A percentile compares a stretch with the other conserved stretches of the same genome.
Evolutionary conservation across 1,140 invertebrate species (phyloP).

Genomic region (Brachionus rotundiformis): DNA sequence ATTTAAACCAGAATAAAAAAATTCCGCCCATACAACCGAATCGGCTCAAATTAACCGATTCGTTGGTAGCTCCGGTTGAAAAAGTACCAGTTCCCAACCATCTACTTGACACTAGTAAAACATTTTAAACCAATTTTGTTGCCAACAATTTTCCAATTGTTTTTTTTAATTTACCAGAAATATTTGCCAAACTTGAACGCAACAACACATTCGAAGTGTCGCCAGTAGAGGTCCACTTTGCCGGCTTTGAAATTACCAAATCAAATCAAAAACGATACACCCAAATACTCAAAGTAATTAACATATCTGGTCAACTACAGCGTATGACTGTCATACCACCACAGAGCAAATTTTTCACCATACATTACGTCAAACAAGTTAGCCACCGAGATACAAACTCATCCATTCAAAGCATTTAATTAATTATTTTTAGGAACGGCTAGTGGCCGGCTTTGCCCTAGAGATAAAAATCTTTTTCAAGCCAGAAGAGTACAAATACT

Average conservation of each 20-base stretch:
- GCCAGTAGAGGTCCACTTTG: slow-evolving; percentile 61
- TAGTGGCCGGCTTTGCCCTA: slow-evolving; percentile 53
- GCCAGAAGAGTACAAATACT: slow-evolving; percentile 64
- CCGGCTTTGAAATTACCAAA: slow-evolving; percentile 60
- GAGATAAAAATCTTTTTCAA: slow-evolving; percentile 61
- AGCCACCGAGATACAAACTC: not conserved
- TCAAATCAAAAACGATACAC: slow-evolving; percentile 54
- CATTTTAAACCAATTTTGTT: not conserved
- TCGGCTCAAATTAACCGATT: slow-evolving; percentile 23
- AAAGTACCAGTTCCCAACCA: slow-evolving; percentile 60
- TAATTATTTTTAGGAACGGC: slow-evolving; percentile 21
- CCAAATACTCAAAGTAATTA: slow-evolving; percentile 57
- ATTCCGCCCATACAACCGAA: slow-evolving; percentile 29
- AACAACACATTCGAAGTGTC: slow-evolving; percentile 59
- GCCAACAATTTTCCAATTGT: not conserved
- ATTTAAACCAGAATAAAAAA: slow-evolving; percentile 33
- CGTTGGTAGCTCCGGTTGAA: slow-evolving; percentile 58
- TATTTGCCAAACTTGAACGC: slow-evolving; percentile 60
- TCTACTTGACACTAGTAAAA: slow-evolving; percentile 62
- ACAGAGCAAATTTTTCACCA: slow-evolving; percentile 62
- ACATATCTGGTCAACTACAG: slow-evolving; percentile 61
- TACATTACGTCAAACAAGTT: slow-evolving; percentile 60
- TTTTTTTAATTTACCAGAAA: slow-evolving; percentile 56
- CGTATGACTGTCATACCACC: slow-evolving; percentile 63
- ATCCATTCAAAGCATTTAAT: not conserved